phyloP scores from a whole-genome alignment of 2,797 vertebrate genomes.

The Thunnus albacares region DNA sequence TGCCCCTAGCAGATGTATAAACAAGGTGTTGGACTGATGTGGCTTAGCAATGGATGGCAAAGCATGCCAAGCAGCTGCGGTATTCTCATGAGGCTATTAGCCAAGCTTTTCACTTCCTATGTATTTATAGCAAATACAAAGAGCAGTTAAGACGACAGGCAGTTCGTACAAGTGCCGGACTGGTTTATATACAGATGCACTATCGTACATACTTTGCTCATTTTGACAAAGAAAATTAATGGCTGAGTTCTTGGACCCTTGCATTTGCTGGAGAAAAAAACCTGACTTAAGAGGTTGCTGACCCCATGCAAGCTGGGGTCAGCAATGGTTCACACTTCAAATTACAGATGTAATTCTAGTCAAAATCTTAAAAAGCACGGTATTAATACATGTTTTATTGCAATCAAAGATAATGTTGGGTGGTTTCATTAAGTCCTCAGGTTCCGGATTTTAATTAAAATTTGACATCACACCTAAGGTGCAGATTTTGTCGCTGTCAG shows the following conservation, averaged over 20 bases:
- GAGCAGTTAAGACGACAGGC: conserved; percentile 56
- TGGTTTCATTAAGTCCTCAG: not conserved
- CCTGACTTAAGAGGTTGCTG: not conserved
- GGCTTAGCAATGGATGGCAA: conserved; percentile 72
- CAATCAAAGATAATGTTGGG: not conserved
- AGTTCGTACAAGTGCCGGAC: conserved; percentile 31
- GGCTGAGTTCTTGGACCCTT: not conserved
- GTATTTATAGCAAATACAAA: conserved; percentile 77
- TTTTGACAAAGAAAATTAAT: conserved; percentile 36
- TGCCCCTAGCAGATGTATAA: conserved; percentile 76
- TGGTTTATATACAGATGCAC: conserved; percentile 24
- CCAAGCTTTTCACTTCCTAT: conserved; percentile 78
- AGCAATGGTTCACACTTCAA: not conserved
- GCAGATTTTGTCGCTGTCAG: not conserved
- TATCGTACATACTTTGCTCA: conserved; percentile 15
- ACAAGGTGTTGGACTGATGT: conserved; percentile 82
- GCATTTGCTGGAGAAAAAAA: not conserved
- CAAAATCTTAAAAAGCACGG: no score
- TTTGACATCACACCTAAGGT: not conserved
- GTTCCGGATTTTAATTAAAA: not conserved
- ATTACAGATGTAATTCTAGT: not conserved
- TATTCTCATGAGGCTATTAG: conserved; percentile 77
- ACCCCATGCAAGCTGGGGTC: not conserved
- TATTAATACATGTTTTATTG: not conserved
- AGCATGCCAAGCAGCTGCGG: conserved; percentile 68